phyloP scores from a whole-genome alignment of 2,113 vertebrate genomes.

The Mobula birostris region DNA sequence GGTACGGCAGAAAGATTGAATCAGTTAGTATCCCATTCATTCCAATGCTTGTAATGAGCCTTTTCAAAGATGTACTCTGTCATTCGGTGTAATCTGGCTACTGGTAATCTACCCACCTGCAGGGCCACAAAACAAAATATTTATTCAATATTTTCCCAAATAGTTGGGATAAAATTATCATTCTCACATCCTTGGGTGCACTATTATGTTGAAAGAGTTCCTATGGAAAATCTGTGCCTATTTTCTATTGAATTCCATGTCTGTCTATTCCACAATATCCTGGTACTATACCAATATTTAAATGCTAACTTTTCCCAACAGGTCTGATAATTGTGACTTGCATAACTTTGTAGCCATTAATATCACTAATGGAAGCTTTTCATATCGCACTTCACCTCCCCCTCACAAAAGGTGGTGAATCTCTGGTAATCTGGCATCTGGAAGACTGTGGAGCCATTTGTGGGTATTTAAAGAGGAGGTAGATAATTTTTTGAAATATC shows the following conservation, averaged over 20 bases:
- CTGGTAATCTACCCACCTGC: constrained; percentile 86
- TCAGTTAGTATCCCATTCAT: constrained; percentile 80
- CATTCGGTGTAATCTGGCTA: constrained; percentile 82
- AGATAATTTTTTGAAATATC: too few relatives aligned
- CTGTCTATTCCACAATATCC: background rate
- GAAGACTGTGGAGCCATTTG: too few relatives aligned
- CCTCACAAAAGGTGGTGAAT: too few relatives aligned
- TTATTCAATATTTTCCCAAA: background rate
- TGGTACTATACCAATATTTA: background rate
- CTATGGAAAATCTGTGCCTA: background rate
- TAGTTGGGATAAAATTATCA: background rate
- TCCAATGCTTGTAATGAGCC: constrained; percentile 87
- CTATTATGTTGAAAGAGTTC: background rate
- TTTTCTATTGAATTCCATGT: background rate
- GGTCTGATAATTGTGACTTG: background rate
- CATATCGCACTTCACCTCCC: background rate
- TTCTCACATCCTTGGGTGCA: background rate
- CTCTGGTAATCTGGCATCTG: too few relatives aligned
- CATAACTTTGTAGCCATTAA: background rate
- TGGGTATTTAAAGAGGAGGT: too few relatives aligned
- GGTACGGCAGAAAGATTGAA: constrained; percentile 81
- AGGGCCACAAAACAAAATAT: background rate
- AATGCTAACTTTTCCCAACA: background rate
- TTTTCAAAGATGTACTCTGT: constrained; percentile 76
- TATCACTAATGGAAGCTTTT: background rate